Evolutionary conservation across 2,113 vertebrate species (phyloP), one percentile per base, ranked within the genome.

Genomic region (Verasper variegatus): DNA sequence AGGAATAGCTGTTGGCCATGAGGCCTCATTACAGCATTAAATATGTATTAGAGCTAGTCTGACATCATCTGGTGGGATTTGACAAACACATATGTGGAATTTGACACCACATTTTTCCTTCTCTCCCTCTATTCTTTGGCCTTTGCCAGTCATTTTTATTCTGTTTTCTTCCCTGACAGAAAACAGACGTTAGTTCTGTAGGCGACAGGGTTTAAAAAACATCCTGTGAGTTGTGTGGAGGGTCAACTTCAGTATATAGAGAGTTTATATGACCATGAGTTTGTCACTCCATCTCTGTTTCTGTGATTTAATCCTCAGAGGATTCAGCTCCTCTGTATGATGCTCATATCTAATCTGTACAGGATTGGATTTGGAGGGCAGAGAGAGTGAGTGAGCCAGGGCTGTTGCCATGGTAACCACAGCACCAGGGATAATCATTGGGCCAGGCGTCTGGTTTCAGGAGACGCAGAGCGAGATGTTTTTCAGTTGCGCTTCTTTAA

Each of bases 331-430:
- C 52, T 52, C 78, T 72, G 60, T 73, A 24, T 72, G 68, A 84
- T 78, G 81, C 40, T 76, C 42, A 45, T 82, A 86, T 89, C 80
- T 83, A 83, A 90, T 86, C 80, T 84, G 78, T 12, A 9, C 74
- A 82, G 86, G 77, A 87, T 86, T 82, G 81, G 65, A 55, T 56
- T 62, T 31, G 35, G 68, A 78, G 80, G 72, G 76, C 37, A 68
- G 60, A 61, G 42, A 62, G 26, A 57, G 55, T 49, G 72, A 66
- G 23, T 65, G 66, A 83, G 75, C 74, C 68, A 26, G 54, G 76
- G 65, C 68, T 80, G 86, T 87, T 86, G 70, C 88, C 75, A 87
- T 80, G 83, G 89, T 61, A 58, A 90, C 86, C 61, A 0, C 3
- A 57, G 51, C 71, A 64, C 55, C 40, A 54, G 45, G 31, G 78